Conservation (phyloP, 2,113 vertebrate genomes). For the Cyanocitta stelleri region DNA sequence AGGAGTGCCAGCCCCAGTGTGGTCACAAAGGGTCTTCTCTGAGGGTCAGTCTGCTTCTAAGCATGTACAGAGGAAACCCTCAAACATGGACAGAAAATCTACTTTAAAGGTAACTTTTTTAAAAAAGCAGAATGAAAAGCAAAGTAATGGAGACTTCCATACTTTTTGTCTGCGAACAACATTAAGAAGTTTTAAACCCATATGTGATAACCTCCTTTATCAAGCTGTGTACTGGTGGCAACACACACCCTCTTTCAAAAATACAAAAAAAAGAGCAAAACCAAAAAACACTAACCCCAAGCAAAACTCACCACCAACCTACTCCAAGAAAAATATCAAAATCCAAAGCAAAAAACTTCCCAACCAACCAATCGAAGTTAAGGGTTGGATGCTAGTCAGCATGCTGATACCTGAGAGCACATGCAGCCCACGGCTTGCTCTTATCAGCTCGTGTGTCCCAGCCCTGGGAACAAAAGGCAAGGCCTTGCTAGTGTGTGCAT, state of each 20-base stretch:
- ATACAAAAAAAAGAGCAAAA: not conserved
- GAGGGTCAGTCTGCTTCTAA: not conserved
- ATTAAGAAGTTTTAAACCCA: not conserved
- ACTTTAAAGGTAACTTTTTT: not conserved
- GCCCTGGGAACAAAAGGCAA: not conserved
- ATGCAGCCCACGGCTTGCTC: not conserved
- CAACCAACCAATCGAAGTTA: not conserved
- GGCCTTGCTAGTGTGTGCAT: not conserved
- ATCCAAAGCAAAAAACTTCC: not conserved
- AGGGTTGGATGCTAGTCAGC: not conserved
- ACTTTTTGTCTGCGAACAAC: not conserved
- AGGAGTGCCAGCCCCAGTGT: not conserved
- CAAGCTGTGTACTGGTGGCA: not conserved
- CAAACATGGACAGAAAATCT: not conserved
- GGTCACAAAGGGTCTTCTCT: not conserved
- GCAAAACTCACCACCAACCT: too few relatives aligned
- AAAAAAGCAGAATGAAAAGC: not conserved
- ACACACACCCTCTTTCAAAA: not conserved
- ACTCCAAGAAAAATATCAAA: not conserved
- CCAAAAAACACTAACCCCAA: not conserved
- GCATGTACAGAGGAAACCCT: not conserved
- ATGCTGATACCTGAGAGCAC: not conserved
- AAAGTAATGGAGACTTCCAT: not conserved
- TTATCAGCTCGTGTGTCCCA: conserved; percentile 12
- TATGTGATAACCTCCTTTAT: not conserved